Conservation (phyloP, 2,797 vertebrate species). For the Serranus cabrilla region DNA sequence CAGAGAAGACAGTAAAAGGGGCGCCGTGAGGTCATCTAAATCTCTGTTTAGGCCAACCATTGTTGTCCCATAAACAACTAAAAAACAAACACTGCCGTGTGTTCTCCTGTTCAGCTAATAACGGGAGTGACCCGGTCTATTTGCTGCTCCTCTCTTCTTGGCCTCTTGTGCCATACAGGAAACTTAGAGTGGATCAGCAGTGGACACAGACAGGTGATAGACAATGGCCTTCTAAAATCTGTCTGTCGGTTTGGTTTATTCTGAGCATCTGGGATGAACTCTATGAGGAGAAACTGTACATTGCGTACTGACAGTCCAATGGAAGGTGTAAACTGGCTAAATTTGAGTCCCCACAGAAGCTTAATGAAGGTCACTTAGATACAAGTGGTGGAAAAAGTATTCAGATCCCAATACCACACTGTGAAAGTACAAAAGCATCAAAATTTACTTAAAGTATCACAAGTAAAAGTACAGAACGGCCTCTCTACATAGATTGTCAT, state of each 20-base stretch:
- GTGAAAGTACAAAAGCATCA: too few relatives aligned
- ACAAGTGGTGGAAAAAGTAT: too few relatives aligned
- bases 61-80: conserved; percentile 77
- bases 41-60: conserved; percentile 73
- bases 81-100: conserved; percentile 59
- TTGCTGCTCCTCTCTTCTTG: conserved; percentile 55
- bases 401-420: too few relatives aligned
- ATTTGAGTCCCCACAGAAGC: too few relatives aligned
- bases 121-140: conserved; percentile 27
- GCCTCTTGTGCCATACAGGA: conserved; percentile 42
- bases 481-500: too few relatives aligned
- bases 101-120: conserved; percentile 24
- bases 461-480: too few relatives aligned
- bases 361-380: too few relatives aligned
- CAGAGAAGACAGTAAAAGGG: conserved; percentile 36
- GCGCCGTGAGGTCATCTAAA: conserved; percentile 46
- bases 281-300: too few relatives aligned
- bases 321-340: too few relatives aligned
- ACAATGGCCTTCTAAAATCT: neutral
- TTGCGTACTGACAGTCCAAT: too few relatives aligned
- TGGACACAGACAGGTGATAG: conserved; percentile 26
- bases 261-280: neutral
- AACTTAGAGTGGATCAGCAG: conserved; percentile 24
- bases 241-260: conserved; percentile 4
- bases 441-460: too few relatives aligned